Conservation (phyloP, 2,113 vertebrate species). For the Microtus richardsoni region DNA sequence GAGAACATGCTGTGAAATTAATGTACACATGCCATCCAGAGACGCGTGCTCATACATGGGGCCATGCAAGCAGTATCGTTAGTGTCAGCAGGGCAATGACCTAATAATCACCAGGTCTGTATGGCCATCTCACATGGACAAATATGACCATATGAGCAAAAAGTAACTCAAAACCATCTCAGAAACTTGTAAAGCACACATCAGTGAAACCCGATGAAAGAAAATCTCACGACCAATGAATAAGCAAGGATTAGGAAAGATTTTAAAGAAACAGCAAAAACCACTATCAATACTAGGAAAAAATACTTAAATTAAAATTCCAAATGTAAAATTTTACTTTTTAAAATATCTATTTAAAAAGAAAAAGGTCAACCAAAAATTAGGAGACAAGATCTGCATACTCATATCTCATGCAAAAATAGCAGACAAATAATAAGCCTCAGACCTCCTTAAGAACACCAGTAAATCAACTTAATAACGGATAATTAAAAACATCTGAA, state of each 20-base stretch:
- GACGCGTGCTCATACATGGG: not conserved
- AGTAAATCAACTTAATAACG: not conserved
- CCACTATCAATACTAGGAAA: not conserved
- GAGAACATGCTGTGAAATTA: not conserved
- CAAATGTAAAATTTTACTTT: not conserved
- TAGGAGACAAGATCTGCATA: not conserved
- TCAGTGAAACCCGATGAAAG: not conserved
- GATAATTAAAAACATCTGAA: not conserved
- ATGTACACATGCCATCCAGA: not conserved
- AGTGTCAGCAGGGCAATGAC: not conserved
- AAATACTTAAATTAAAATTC: not conserved
- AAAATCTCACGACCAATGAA: not conserved
- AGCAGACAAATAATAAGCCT: not conserved
- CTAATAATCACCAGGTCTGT: not conserved
- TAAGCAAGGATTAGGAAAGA: not conserved
- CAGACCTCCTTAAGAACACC: not conserved
- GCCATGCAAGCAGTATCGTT: not conserved
- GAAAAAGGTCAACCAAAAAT: not conserved
- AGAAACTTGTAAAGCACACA: not conserved
- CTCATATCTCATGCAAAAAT: not conserved
- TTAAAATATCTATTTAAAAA: not conserved
- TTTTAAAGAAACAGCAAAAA: not conserved
- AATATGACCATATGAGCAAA: not conserved
- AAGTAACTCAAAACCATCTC: not conserved
- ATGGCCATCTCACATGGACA: not conserved